Evolutionary conservation across 2,113 vertebrate genomes (phyloP).

Genomic region (Prolemur simus): DNA sequence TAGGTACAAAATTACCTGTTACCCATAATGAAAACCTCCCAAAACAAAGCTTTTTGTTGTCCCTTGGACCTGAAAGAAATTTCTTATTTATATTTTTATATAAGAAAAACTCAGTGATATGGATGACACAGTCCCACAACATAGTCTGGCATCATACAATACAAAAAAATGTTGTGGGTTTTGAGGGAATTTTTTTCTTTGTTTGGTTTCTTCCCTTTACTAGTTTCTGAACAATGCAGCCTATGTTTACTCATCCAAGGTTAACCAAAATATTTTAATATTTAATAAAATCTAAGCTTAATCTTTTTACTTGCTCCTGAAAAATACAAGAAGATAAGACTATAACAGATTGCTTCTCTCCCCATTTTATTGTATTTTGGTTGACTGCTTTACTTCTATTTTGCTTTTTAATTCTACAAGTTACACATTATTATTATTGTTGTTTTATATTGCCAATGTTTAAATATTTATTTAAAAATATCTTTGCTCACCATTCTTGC

Average conservation of each 20-base stretch:
- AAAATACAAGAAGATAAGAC: not conserved
- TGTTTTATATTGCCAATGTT: not conserved
- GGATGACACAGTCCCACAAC: not conserved
- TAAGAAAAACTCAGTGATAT: not conserved
- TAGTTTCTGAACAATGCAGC: not conserved
- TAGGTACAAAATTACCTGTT: not conserved
- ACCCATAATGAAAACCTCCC: not conserved
- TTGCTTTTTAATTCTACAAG: not conserved
- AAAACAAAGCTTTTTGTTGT: not conserved
- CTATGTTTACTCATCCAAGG: not conserved
- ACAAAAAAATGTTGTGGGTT: not conserved
- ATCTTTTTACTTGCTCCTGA: not conserved
- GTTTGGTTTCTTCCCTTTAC: not conserved
- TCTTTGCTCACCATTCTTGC: not conserved
- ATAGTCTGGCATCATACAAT: not conserved
- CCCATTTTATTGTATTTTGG: not conserved
- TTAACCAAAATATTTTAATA: slow-evolving; percentile 23
- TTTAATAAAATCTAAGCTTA: slow-evolving; percentile 18
- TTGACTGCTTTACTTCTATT: not conserved
- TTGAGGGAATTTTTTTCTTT: not conserved
- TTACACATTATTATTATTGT: not conserved
- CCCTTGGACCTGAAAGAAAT: not conserved
- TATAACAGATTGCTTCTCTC: not conserved
- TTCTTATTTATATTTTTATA: not conserved
- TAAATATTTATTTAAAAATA: not conserved